Conservation (phyloP, 2,113 vertebrate genomes). For the Phyllostomus discolor region DNA sequence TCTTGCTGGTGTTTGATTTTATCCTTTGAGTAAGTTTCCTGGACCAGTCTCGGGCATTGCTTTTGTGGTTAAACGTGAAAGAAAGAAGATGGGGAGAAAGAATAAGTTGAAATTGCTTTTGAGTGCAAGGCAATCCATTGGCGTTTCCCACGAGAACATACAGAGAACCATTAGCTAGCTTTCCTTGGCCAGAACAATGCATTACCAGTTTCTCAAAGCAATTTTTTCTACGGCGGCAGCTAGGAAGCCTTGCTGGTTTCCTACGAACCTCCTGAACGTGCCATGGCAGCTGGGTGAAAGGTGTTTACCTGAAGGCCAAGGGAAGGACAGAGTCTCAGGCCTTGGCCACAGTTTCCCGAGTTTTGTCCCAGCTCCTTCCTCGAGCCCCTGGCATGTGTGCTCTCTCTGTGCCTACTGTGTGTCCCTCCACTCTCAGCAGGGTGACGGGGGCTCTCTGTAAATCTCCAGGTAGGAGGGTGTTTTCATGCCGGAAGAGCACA, state of each 20-base stretch:
- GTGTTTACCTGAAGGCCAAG: not conserved
- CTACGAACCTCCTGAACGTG: not conserved
- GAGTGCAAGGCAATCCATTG: not conserved
- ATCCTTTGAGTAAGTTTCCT: slow-evolving; percentile 95
- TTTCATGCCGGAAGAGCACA: not conserved
- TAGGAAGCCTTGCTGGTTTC: not conserved
- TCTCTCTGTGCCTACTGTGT: rapidly evolving
- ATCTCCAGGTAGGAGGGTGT: not conserved
- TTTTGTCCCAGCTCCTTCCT: not conserved
- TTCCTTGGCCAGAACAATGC: not conserved
- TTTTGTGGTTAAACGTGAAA: slow-evolving; percentile 67
- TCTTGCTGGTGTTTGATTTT: slow-evolving; percentile 92
- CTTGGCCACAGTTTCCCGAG: not conserved
- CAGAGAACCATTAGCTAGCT: not conserved
- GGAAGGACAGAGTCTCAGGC: not conserved
- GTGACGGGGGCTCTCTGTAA: not conserved
- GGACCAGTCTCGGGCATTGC: slow-evolving; percentile 94
- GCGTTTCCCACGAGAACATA: not conserved
- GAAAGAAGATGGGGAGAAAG: not conserved
- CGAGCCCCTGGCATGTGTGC: not conserved
- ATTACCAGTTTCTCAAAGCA: not conserved
- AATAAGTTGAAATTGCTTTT: not conserved
- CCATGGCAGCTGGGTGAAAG: not conserved
- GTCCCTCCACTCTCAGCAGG: not conserved
- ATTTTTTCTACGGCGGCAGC: not conserved